A percentile compares a stretch with the other conserved stretches of the same genome.
phyloP scores from a whole-genome alignment of 2,113 vertebrate genomes.

The Lampris incognitus region DNA sequence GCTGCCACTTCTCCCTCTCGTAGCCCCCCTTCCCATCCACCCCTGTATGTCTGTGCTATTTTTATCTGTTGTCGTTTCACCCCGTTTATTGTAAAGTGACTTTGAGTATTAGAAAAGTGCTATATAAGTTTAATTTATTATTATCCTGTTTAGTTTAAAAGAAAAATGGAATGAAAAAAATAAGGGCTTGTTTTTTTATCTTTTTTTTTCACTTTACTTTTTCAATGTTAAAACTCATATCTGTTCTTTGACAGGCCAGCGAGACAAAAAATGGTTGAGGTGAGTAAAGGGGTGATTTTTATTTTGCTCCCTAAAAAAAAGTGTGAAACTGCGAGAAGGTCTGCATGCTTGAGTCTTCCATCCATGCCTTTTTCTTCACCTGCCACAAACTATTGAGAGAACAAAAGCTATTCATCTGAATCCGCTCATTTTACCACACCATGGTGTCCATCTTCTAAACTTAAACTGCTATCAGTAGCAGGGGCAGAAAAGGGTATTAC shows the following conservation, averaged over 20 bases:
- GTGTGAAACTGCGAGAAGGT: constrained; percentile 24
- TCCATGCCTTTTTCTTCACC: constrained; percentile 35
- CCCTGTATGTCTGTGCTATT: no score
- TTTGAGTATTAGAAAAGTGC: no score
- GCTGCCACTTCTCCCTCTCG: no score
- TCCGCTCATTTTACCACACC: constrained; percentile 28
- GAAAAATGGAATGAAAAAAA: neutral
- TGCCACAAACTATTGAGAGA: constrained; percentile 20
- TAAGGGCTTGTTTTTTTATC: neutral
- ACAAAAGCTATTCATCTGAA: constrained; percentile 37
- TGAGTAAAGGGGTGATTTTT: constrained; percentile 32
- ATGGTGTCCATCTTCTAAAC: constrained; percentile 40
- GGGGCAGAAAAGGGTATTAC: constrained; percentile 10
- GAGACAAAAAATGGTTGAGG: constrained; percentile 21
- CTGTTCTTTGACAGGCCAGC: constrained; percentile 12
- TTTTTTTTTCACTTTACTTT: constrained; percentile 3
- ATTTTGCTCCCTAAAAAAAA: constrained; percentile 2
- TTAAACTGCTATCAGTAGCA: constrained; percentile 27
- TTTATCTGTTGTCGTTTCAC: no score
- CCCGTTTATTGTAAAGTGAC: no score
- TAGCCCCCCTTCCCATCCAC: no score
- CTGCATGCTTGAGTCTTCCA: constrained; percentile 6
- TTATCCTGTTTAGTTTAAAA: constrained; percentile 70
- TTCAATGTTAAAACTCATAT: constrained; percentile 23
- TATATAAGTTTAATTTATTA: no score